Percentiles rank a stretch among this genome's conserved stretches.
Conservation (phyloP, 2,888 invertebrate species). For the Magallana nippona region DNA sequence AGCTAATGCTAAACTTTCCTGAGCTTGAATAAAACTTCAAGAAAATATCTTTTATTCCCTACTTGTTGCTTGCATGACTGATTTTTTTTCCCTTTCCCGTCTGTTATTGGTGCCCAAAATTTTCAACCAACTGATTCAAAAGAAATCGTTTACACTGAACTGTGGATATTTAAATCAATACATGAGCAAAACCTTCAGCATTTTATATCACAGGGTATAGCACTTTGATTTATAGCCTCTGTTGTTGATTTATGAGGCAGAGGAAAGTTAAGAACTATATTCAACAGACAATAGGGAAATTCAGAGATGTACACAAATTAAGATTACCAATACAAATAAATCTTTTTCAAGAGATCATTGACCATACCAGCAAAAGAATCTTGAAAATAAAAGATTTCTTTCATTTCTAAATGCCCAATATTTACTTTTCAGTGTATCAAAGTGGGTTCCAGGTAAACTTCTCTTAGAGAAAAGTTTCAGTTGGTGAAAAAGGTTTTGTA, state of each 20-base stretch:
- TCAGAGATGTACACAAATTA: background rate
- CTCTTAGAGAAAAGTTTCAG: too few species aligned
- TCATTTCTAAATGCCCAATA: too few species aligned
- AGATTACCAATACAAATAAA: background rate
- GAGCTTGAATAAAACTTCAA: background rate
- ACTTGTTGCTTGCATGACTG: too few species aligned
- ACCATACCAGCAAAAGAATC: background rate
- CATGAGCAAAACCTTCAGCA: background rate
- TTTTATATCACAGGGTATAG: slow-evolving; percentile 9
- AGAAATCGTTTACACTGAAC: slow-evolving; percentile 19
- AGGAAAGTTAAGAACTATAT: background rate
- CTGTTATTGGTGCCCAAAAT: too few species aligned
- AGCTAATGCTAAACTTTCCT: background rate
- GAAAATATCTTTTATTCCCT: slow-evolving; percentile 2
- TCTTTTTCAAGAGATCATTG: slow-evolving; percentile 16
- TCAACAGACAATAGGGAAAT: background rate
- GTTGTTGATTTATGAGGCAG: background rate
- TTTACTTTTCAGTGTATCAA: background rate
- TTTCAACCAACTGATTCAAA: background rate
- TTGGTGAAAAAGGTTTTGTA: too few species aligned
- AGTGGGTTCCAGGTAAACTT: too few species aligned
- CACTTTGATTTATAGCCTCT: background rate
- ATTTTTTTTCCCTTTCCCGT: too few species aligned
- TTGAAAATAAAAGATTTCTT: background rate
- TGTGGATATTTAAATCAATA: slow-evolving; percentile 32